These are phyloP conservation scores for Takifugu ocellatus DNA, from an alignment of 2,797 vertebrate species.

Conservation along the genomic window DNA sequence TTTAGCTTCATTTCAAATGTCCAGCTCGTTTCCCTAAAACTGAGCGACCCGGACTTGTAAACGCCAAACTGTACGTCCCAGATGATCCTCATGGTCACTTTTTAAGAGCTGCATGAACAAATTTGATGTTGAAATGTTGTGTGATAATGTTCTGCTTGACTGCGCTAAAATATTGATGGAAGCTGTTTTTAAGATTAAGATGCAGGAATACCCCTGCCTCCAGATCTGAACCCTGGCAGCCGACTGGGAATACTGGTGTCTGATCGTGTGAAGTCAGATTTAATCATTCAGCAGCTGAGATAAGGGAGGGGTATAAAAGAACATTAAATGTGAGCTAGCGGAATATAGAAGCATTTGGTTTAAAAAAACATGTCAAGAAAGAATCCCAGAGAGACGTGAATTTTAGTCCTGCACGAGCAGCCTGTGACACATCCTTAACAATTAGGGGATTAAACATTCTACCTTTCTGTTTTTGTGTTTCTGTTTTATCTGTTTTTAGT, in stretches of 20 bases:
- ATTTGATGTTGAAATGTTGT: background rate
- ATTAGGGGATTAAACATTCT: background rate
- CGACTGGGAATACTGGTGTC: constrained; percentile 35
- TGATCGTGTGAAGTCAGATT: constrained; percentile 38
- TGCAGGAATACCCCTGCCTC: constrained; percentile 4
- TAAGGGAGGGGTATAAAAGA: constrained; percentile 8
- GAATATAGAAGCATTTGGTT: background rate
- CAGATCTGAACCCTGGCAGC: constrained; percentile 34
- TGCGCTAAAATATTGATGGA: too few species aligned
- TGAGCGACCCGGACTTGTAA: too few species aligned
- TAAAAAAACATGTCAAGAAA: background rate
- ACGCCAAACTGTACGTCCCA: too few species aligned
- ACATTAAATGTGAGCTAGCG: constrained; percentile 14
- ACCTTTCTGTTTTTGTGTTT: background rate
- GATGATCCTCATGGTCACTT: too few species aligned
- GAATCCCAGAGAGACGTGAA: too few species aligned
- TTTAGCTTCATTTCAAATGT: constrained; percentile 5
- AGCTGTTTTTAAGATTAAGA: background rate
- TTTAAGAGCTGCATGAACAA: too few species aligned
- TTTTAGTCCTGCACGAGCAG: too few species aligned
- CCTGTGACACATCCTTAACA: too few species aligned
- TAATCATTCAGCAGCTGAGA: constrained; percentile 54
- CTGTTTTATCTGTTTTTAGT: constrained; percentile 10
- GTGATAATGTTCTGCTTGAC: constrained; percentile 6
- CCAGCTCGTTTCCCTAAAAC: too few species aligned